A percentile compares a stretch with the other conserved stretches of the same genome.
Conservation (phyloP, 2,888 invertebrate species). For the Glyphotaelius pellucidus region DNA sequence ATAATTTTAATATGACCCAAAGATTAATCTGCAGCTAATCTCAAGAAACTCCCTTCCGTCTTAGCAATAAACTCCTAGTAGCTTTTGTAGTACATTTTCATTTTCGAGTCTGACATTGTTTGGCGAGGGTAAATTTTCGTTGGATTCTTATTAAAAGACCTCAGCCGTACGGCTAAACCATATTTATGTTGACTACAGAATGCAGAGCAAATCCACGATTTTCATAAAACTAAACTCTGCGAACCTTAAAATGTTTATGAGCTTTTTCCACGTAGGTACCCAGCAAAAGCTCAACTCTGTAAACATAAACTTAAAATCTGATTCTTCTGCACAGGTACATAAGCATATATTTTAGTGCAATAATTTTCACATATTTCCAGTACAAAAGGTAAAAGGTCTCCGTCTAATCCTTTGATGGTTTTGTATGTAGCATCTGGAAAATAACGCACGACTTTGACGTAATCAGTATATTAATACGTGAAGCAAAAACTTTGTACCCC, state of each 20-base stretch:
- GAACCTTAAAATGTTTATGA: constrained; percentile 21
- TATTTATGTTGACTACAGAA: constrained; percentile 33
- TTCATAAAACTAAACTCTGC: constrained; percentile 2
- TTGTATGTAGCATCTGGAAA: too few species aligned
- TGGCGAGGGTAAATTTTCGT: constrained; percentile 21
- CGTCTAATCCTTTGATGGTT: not conserved
- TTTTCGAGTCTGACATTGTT: constrained; percentile 5
- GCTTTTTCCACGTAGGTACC: not conserved
- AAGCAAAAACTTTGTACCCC: too few species aligned
- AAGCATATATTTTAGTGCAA: not conserved
- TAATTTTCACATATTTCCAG: too few species aligned
- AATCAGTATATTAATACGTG: too few species aligned
- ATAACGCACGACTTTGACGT: too few species aligned
- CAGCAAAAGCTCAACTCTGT: not conserved
- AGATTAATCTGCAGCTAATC: constrained; percentile 27
- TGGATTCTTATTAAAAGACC: constrained; percentile 37
- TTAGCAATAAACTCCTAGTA: constrained; percentile 8
- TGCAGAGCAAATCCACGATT: constrained; percentile 4
- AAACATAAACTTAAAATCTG: not conserved
- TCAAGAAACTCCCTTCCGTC: constrained; percentile 37
- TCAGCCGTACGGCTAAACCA: constrained; percentile 23
- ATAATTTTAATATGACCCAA: constrained; percentile 34
- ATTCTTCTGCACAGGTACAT: not conserved
- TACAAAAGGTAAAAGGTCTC: not conserved
- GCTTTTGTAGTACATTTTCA: constrained; percentile 12